A percentile compares a stretch with the other conserved stretches of the same genome.
These are phyloP conservation scores for Lepidurus arcticus DNA, from an alignment of 1,140 invertebrate species.

Conservation along the genomic window DNA sequence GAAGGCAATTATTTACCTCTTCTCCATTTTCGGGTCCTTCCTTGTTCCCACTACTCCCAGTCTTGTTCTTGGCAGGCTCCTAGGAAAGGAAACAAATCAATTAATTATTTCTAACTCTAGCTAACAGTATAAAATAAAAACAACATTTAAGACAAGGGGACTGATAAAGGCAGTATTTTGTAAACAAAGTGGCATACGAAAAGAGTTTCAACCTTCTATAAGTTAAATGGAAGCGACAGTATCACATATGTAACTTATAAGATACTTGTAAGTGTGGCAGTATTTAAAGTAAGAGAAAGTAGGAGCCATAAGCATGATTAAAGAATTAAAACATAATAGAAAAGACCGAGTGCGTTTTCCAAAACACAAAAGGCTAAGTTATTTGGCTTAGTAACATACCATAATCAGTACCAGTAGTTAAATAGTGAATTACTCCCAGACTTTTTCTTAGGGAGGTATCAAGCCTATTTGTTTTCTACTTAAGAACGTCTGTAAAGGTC, in stretches of 20 bases:
- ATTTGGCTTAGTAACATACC: neutral
- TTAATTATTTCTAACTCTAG: neutral
- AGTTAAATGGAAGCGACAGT: no score
- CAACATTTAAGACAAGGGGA: neutral
- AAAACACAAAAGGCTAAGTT: no score
- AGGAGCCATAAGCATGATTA: no score
- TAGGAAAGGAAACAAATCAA: neutral
- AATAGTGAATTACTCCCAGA: neutral
- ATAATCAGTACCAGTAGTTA: neutral
- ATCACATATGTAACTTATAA: no score
- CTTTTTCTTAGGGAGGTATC: neutral
- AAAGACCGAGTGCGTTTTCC: no score
- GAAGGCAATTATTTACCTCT: neutral
- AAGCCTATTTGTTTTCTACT: neutral
- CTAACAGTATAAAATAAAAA: neutral
- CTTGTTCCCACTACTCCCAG: constrained; percentile 4
- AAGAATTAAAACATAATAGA: no score
- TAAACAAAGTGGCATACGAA: no score
- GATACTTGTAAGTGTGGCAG: no score
- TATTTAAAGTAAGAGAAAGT: no score
- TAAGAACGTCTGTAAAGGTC: neutral
- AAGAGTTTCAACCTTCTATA: no score
- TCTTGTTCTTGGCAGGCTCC: constrained; percentile 15
- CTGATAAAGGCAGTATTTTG: neutral
- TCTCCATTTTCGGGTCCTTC: constrained; percentile 13